phyloP scores from a whole-genome alignment of 2,113 vertebrate species.

The Festucalex cinctus region DNA sequence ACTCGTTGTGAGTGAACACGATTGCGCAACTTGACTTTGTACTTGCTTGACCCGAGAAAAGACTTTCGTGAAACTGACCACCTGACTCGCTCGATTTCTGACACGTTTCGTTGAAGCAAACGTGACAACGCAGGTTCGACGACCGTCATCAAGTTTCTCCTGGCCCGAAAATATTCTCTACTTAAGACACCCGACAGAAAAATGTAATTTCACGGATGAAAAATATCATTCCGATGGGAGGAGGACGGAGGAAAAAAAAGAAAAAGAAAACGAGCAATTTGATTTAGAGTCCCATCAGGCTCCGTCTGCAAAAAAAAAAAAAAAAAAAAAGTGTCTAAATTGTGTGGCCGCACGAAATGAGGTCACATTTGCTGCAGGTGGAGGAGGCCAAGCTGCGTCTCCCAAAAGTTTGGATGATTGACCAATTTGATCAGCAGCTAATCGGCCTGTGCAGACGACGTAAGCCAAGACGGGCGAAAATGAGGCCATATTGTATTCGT shows the following conservation, averaged over 20 bases:
- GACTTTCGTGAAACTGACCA: background rate
- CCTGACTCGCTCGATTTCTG: background rate
- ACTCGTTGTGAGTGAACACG: too few species aligned
- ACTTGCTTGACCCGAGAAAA: too few species aligned
- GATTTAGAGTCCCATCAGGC: constrained; percentile 10
- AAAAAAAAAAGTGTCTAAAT: constrained; percentile 13
- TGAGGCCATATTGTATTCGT: constrained; percentile 40
- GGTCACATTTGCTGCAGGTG: constrained; percentile 29
- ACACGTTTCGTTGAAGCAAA: background rate
- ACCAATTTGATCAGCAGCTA: constrained; percentile 59
- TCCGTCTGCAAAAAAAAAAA: constrained; percentile 19
- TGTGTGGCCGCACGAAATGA: constrained; percentile 13
- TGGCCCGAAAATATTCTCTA: constrained; percentile 5
- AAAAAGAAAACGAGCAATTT: constrained; percentile 10
- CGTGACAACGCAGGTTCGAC: background rate
- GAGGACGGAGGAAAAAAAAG: background rate
- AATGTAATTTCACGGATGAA: constrained; percentile 11
- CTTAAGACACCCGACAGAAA: constrained; percentile 27
- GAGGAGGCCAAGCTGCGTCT: constrained; percentile 27
- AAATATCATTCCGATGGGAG: constrained; percentile 8
- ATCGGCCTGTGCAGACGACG: constrained; percentile 55
- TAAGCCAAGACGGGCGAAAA: constrained; percentile 32
- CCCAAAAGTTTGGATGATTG: constrained; percentile 39
- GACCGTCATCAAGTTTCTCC: background rate
- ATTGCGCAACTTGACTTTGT: too few species aligned